Percentiles rank a stretch among this genome's conserved stretches.
phyloP scores from a whole-genome alignment of 2,888 invertebrate species.

The Carcina quercana region DNA sequence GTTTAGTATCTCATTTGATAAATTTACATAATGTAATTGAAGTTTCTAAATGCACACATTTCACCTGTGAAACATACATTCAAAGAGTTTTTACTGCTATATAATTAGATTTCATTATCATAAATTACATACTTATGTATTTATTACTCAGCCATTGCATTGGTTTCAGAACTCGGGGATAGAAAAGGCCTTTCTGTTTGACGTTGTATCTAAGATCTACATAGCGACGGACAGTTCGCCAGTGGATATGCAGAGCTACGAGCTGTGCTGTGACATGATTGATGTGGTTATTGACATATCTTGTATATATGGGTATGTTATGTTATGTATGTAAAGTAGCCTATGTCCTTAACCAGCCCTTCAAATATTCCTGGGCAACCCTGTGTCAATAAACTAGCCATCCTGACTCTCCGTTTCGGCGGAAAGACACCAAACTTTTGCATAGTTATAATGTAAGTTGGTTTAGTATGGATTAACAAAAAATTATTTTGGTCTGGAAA shows the following conservation, averaged over 20 bases:
- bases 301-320: slow-evolving; percentile 94
- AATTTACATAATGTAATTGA: background rate
- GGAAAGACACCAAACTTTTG: no score
- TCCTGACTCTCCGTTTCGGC: no score
- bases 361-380: no score
- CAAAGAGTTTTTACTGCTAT: background rate
- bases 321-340: background rate
- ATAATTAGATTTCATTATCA: background rate
- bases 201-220: slow-evolving; percentile 99
- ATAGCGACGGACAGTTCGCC: slow-evolving; percentile 99
- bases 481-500: no score
- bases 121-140: no score
- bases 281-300: slow-evolving; percentile 99
- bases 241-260: slow-evolving; percentile 99
- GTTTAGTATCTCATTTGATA: no score
- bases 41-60: background rate
- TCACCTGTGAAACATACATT: background rate
- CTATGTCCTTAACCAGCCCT: no score
- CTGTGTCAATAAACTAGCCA: no score
- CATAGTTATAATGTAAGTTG: no score
- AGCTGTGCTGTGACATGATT: slow-evolving; percentile 99
- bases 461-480: no score
- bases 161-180: slow-evolving; percentile 94
- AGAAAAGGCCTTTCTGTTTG: slow-evolving; percentile 99
- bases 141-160: background rate